Evolutionary conservation across 2,888 invertebrate species (phyloP).

Genomic region (Argyresthia albistria): DNA sequence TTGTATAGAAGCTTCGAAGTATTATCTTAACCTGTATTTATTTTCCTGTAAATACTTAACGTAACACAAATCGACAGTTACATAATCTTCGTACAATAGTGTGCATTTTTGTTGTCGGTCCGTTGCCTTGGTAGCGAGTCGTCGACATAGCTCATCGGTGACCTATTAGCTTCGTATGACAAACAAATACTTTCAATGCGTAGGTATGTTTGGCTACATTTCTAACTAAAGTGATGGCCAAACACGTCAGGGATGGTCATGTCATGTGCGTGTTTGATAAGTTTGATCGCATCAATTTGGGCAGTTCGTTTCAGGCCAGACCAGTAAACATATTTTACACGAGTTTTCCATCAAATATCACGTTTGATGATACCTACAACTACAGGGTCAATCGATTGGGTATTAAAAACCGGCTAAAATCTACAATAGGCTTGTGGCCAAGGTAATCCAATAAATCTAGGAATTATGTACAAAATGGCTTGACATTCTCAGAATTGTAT

Average conservation of each 20-base stretch:
- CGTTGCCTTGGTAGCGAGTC: slow-evolving; percentile 53
- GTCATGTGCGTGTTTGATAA: slow-evolving; percentile 18
- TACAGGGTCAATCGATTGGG: too few species aligned
- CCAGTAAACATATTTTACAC: not conserved
- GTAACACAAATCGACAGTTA: slow-evolving; percentile 12
- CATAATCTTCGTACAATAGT: slow-evolving; percentile 12
- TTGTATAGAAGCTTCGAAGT: too few species aligned
- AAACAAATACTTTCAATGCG: slow-evolving; percentile 35
- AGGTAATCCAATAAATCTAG: too few species aligned
- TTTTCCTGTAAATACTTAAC: not conserved
- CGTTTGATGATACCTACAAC: not conserved
- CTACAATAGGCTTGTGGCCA: too few species aligned
- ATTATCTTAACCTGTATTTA: too few species aligned
- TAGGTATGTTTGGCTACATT: slow-evolving; percentile 19
- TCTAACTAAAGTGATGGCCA: slow-evolving; percentile 28
- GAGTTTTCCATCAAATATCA: not conserved
- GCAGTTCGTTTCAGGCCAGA: not conserved
- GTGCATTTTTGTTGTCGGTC: slow-evolving; percentile 41
- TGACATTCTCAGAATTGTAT: too few species aligned
- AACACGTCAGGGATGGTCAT: slow-evolving; percentile 35
- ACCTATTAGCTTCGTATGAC: slow-evolving; percentile 56
- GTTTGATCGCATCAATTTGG: slow-evolving; percentile 2
- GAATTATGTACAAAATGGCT: too few species aligned
- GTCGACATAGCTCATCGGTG: slow-evolving; percentile 47
- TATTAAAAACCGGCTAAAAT: too few species aligned